phyloP scores from a whole-genome alignment of 2,888 invertebrate genomes.

The Diploptera punctata region DNA sequence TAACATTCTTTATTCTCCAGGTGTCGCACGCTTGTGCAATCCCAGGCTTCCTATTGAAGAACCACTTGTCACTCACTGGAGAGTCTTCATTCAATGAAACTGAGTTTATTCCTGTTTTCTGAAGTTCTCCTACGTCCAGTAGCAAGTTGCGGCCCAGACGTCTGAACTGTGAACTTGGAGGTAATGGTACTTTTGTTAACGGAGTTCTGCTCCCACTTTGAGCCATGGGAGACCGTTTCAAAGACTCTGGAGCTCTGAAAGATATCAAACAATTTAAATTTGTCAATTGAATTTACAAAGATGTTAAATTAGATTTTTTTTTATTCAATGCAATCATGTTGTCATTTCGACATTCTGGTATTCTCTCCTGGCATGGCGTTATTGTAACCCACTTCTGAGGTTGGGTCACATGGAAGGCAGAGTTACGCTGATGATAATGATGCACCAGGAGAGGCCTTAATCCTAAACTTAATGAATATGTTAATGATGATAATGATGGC shows the following conservation, averaged over 20 bases:
- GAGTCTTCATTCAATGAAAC: not conserved
- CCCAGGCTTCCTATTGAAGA: not conserved
- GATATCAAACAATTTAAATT: too few relatives aligned
- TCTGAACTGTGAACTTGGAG: conserved; percentile 32
- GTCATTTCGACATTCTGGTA: too few relatives aligned
- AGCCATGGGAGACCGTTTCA: conserved; percentile 40
- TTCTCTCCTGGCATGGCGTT: too few relatives aligned
- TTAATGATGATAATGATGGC: too few relatives aligned
- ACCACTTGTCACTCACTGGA: conserved; percentile 29
- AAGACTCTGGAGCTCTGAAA: conserved; percentile 32
- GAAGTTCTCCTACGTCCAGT: not conserved
- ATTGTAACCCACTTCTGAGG: too few relatives aligned
- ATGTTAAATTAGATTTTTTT: too few relatives aligned
- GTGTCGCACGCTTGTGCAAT: not conserved
- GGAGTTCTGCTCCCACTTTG: not conserved
- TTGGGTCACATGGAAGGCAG: too few relatives aligned
- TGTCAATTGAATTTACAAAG: too few relatives aligned
- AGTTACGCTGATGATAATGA: too few relatives aligned
- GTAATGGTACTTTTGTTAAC: not conserved
- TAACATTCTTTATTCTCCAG: not conserved
- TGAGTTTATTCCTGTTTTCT: conserved; percentile 1
- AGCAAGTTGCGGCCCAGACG: conserved; percentile 19
- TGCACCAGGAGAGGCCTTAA: too few relatives aligned
- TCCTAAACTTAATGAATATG: too few relatives aligned
- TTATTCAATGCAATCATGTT: too few relatives aligned